Evolutionary conservation across 2,113 vertebrate species (phyloP), one percentile per base, ranked within the genome.

Genomic region (Illadopsis cleaveri): DNA sequence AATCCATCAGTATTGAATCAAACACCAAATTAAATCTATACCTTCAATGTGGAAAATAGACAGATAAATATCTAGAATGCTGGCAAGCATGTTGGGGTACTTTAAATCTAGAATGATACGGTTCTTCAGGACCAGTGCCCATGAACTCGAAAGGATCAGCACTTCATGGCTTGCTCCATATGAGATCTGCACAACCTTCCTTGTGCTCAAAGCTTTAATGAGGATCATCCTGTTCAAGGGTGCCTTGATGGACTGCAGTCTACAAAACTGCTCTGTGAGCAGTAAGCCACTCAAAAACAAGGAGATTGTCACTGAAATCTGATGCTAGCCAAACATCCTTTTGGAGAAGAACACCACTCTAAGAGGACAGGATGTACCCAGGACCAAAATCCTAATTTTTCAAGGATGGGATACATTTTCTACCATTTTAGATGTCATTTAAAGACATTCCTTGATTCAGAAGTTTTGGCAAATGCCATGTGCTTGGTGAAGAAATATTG

Each of bases 161-260:
- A 30, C 30, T 58, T 86, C 33, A 56, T 5, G 23, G 47, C 12
- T 51, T 35, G 28, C 20, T 91, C 38, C 5, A 5, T 5, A 3
- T 4, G 33, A 61, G 64, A 78, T 25, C 38, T 51, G 35, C n/a
- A 61, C 13, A 53, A 40, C 20, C 24, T 48, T 50, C n/a, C 56
- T 11, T 25, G 31, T 15, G 53, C 11, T 68, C 40, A 68, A 37
- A 45, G 38, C 5, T 1, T 13, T 35, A 42, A 16, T 8, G n/a
- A 94, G 33, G 48, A 79, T 42, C 58, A 57, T 4, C n/a, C 45
- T 28, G 8, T 11, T 57, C 17, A 71, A 66, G 53, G 70, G 45
- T 48, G 22, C 40, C 21, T 78, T 1, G 0, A 62, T 0, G 1
- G 27, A 56, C 5, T 11, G 4, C 15, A 60, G 61, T 4, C 69